Evolutionary conservation across 1,140 invertebrate genomes (phyloP), one percentile per base, ranked within the genome.

Genomic region (Drosophila burlai): DNA sequence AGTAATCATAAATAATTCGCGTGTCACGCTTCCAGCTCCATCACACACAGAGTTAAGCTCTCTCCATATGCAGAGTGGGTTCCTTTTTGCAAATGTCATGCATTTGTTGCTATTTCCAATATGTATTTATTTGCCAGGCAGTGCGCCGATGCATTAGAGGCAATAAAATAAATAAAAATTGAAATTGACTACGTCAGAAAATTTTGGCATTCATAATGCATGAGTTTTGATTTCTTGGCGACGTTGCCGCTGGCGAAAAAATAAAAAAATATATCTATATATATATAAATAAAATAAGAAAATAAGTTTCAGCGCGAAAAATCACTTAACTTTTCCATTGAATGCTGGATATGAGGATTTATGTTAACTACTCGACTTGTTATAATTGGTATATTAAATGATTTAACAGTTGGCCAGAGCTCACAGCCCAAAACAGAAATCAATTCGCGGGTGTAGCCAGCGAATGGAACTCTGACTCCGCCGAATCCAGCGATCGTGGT

Each of bases 331-430:
- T 89, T 68, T 77, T 74, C 62, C 82, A 76, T 81, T 78, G 77
- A 74, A 76, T 74, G 58, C 52, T 40, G 67, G 66, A 85, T 67
- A 69, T 75, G 64, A 64, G 79, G 86, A 90, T 90, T 90, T 90
- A 90, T 90, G 85, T 85, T 91, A 91, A 90, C 85, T 86, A 91
- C 79, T 85, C 80, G 81, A 90, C 86, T 90, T 91, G 86, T 90
- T 91, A 90, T 90, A 90, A 90, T 90, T 90, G 85, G 86, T 90
- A 90, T 90, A 90, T 90, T 90, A 90, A 90, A 90, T 90, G 85
- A 90, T 90, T 90, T 90, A 85, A 90, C 87, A 89, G 85, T 73
- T 74, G 79, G 79, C 64, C 74, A 71, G 80, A 65, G 82, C 73
- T 71, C 71, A 49, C 74, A 90, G 81, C 80, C 78, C 76, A 87